Evolutionary conservation across 2,113 vertebrate species (phyloP).

Genomic region (Coturnix japonica): DNA sequence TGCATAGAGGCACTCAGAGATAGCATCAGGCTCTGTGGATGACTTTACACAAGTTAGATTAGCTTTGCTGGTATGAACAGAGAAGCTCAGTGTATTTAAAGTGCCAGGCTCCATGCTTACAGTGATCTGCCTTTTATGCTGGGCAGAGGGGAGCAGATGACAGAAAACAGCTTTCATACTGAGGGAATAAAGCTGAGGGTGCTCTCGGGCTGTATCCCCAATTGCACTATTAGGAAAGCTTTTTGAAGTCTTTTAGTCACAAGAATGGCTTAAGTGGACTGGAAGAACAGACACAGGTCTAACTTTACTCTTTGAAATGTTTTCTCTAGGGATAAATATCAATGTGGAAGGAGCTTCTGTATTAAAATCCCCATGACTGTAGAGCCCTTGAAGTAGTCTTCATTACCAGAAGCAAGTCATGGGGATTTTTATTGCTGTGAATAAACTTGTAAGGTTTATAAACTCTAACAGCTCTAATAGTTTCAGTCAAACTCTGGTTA

Average conservation of each 20-base stretch:
- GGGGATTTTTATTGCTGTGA: constrained; percentile 15
- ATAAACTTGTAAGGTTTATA: constrained; percentile 6
- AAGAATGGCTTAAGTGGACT: not conserved
- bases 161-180: not conserved
- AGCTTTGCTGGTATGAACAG: not conserved
- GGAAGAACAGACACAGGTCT: not conserved
- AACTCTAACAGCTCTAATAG: not conserved
- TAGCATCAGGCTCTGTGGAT: not conserved
- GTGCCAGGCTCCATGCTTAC: not conserved
- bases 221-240: not conserved
- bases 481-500: not conserved
- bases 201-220: not conserved
- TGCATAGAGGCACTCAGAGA: not conserved
- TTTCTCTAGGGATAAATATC: not conserved
- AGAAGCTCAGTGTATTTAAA: not conserved
- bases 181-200: not conserved
- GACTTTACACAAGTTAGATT: not conserved
- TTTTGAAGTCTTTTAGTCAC: not conserved
- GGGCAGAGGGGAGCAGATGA: not conserved
- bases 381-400: not conserved
- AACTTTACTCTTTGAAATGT: not conserved
- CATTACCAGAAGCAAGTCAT: not conserved
- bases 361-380: not conserved
- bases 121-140: not conserved
- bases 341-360: not conserved